Evolutionary conservation across 2,113 vertebrate genomes (phyloP).

Genomic region (human): GRCh38 chr7:78210501-78211000

Average conservation of each 20-base stretch:
- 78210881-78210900: background rate
- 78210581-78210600: background rate
- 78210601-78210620: too few species aligned
- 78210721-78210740: background rate
- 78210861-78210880: background rate
- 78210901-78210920: background rate
- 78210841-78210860: background rate
- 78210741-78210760: background rate
- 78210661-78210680: background rate
- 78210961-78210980: background rate
- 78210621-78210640: background rate
- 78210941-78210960: background rate
- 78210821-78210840: background rate
- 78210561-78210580: background rate
- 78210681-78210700: background rate
- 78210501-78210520: background rate
- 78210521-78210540: background rate
- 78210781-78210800: background rate
- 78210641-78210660: background rate
- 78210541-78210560: background rate
- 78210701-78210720: background rate
- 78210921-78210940: background rate
- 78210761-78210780: background rate
- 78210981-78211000: fast-evolving
- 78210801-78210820: background rate